phyloP scores from a whole-genome alignment of 2,113 vertebrate genomes.

The Onychostruthus taczanowskii region DNA sequence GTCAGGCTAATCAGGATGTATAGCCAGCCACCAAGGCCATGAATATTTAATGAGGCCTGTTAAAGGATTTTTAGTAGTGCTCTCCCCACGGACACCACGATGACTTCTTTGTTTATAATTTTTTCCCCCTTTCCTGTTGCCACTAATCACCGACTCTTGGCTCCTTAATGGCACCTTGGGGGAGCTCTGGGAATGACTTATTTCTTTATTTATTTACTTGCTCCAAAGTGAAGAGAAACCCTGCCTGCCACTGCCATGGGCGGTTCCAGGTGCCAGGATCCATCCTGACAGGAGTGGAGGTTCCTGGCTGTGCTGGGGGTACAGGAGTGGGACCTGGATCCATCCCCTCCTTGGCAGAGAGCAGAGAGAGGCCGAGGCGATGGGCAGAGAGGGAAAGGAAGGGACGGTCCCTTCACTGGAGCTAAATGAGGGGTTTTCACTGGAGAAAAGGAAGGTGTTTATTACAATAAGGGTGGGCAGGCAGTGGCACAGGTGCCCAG shows the following conservation, averaged over 20 bases:
- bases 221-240: neutral
- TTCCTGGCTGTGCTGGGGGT: neutral
- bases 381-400: neutral
- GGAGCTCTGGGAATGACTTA: constrained; percentile 3
- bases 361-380: neutral
- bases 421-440: neutral
- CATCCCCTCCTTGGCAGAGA: neutral
- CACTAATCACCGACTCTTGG: constrained; percentile 49
- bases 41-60: constrained; percentile 62
- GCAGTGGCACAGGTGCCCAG: neutral
- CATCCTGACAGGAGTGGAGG: neutral
- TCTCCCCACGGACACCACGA: constrained; percentile 27
- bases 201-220: constrained; percentile 36
- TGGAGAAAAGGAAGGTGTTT: neutral
- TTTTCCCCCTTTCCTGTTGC: constrained; percentile 57
- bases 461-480: fast-evolving
- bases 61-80: constrained; percentile 68
- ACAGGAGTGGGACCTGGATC: neutral
- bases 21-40: constrained; percentile 58
- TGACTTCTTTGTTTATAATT: constrained; percentile 64
- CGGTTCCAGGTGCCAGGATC: fast-evolving
- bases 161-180: constrained; percentile 62
- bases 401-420: neutral
- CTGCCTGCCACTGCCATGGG: neutral
- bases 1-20: constrained; percentile 65